phyloP scores from a whole-genome alignment of 1,140 invertebrate genomes.

The Dendroctonus ponderosae region DNA sequence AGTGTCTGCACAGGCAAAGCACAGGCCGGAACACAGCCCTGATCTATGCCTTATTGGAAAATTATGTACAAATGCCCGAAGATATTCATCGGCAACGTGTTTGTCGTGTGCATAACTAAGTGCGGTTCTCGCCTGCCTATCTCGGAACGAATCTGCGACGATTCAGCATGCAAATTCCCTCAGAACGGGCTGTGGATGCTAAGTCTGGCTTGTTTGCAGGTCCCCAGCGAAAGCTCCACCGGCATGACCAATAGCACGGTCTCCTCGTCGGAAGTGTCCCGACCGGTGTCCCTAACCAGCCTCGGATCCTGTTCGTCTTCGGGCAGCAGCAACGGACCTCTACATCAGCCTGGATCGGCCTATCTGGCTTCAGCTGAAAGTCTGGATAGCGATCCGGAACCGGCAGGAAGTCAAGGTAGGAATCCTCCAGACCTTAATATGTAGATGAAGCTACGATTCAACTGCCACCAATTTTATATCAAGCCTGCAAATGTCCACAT shows the following conservation, averaged over 20 bases:
- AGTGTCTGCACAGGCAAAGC: constrained; percentile 5
- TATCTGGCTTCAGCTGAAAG: constrained; percentile 50
- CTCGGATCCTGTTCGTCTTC: constrained; percentile 55
- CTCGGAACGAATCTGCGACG: constrained; percentile 5
- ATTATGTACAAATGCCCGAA: constrained; percentile 13
- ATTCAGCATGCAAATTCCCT: background rate
- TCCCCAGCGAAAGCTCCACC: constrained; percentile 48
- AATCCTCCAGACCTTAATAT: too few species aligned
- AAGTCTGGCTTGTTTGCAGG: constrained; percentile 32
- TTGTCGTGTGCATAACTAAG: constrained; percentile 14
- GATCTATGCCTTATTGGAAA: constrained; percentile 16
- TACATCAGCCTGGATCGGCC: constrained; percentile 45
- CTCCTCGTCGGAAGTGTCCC: constrained; percentile 48
- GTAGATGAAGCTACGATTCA: too few species aligned
- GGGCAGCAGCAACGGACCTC: constrained; percentile 58
- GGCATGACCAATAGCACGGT: constrained; percentile 44
- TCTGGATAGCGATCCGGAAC: constrained; percentile 55
- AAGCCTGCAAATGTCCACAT: too few species aligned
- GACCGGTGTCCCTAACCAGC: constrained; percentile 50
- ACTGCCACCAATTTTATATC: too few species aligned
- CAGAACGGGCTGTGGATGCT: background rate
- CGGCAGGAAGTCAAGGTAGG: constrained; percentile 53
- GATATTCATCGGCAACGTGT: constrained; percentile 4
- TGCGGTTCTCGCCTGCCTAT: constrained; percentile 14
- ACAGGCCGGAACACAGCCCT: constrained; percentile 1